Evolutionary conservation across 2,113 vertebrate species (phyloP).

Genomic region (Colius striatus): DNA sequence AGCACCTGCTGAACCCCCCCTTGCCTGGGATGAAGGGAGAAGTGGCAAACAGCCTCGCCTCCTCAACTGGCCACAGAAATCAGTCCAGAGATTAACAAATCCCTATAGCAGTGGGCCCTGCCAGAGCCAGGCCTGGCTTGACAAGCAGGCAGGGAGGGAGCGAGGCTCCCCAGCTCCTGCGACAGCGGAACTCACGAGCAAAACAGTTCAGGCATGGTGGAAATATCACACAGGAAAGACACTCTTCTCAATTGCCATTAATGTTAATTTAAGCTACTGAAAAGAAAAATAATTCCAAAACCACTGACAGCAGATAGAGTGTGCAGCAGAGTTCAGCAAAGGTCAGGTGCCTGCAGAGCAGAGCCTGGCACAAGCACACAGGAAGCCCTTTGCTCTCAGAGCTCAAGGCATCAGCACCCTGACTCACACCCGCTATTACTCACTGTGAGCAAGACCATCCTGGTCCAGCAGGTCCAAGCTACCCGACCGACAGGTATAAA

Average conservation of each 20-base stretch:
- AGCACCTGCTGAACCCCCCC: not conserved
- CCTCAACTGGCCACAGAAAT: conserved; percentile 35
- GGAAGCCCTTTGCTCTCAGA: not conserved
- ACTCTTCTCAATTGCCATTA: not conserved
- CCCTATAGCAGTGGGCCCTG: not conserved
- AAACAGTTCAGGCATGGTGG: not conserved
- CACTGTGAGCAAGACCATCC: not conserved
- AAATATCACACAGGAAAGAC: conserved; percentile 55
- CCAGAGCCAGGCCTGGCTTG: not conserved
- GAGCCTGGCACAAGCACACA: not conserved
- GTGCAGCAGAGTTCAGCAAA: not conserved
- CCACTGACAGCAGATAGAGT: not conserved
- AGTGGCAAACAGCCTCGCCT: conserved; percentile 29
- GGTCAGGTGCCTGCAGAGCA: not conserved
- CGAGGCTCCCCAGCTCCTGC: accelerated
- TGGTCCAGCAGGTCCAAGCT: not conserved
- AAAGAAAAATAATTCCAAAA: conserved; percentile 52
- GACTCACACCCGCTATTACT: not conserved
- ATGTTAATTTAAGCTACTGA: conserved; percentile 14
- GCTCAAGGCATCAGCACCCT: accelerated
- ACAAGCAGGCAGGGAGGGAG: not conserved
- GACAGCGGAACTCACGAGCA: not conserved
- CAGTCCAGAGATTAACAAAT: conserved; percentile 54
- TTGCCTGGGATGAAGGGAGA: conserved; percentile 27
- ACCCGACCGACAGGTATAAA: not conserved